These are phyloP conservation scores for Onychomys torridus DNA, from an alignment of 2,797 vertebrate genomes.

Conservation along the genomic window DNA sequence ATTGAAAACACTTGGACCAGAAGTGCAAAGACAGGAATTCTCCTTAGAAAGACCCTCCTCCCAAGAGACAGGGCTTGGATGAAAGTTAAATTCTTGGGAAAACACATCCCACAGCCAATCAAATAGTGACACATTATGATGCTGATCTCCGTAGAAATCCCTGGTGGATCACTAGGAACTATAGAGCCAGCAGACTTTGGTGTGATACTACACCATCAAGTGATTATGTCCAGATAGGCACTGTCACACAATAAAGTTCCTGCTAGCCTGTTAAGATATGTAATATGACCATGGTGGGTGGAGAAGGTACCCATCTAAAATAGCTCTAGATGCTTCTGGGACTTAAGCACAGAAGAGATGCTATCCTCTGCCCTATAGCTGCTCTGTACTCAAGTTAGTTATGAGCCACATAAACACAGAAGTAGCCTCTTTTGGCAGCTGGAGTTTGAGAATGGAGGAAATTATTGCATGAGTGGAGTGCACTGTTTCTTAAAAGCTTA, in stretches of 20 bases:
- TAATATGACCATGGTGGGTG: not conserved
- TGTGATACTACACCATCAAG: not conserved
- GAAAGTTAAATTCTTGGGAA: not conserved
- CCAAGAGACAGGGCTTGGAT: no score
- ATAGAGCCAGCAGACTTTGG: not conserved
- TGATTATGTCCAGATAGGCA: not conserved
- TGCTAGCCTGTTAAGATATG: not conserved
- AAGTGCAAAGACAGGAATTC: no score
- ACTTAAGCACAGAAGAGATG: no score
- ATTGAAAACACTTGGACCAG: no score
- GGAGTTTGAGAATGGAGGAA: not conserved
- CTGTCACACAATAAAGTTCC: no score
- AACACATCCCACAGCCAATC: no score
- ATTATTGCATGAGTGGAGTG: not conserved
- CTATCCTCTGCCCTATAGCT: not conserved
- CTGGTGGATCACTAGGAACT: no score
- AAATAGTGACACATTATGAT: no score
- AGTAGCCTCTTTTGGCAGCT: not conserved
- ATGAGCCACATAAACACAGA: not conserved
- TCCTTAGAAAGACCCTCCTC: no score
- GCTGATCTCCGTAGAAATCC: no score
- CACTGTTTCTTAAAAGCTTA: not conserved
- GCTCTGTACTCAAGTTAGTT: not conserved
- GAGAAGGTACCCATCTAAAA: not conserved
- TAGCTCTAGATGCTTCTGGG: not conserved